Base-by-base conservation (phyloP, 1,140 invertebrate species). In the Triops cancriformis region DNA sequence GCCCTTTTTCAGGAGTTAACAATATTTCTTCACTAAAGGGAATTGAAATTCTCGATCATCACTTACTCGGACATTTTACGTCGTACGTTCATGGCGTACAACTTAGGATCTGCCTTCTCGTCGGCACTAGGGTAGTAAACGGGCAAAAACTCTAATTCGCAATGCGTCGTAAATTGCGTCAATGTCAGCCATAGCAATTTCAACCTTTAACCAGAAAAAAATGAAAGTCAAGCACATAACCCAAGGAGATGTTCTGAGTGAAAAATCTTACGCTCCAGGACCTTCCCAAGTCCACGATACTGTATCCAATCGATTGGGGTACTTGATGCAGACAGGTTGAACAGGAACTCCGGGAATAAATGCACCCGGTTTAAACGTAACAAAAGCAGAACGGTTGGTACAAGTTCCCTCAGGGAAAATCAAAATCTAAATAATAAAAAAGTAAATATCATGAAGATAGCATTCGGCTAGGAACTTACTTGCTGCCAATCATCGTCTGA, bases 261-360 rank as follows among this genome's bases (percentile, higher is more conserved):
- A 31, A 77, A 77, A 77, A 72, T 91, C 93, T 93, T 87, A 97
- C 94, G 93, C 93, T 86, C 93, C 93, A 79, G 95, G 94, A 77
- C 96, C 96, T 86, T 97, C 94, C 96, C 96, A 98, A 5, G 96
- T 98, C 96, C 96, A 98, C 0, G 95, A 96, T 51, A 96, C 90
- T 3, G 95, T 96, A 83, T 98, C 95, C 81, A 93, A 86, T 83
- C 91, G 92, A 83, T 98, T 98, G 0, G 93, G 94, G 85, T 98
- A 98, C 75, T 93, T 88, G 74, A 98, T 91, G 80, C 94, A 91
- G 9, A 98, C 94, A 0, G 96, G 96, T 83, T 98, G 96, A 0
- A 98, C 93, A 0, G 96, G 94, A 12, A 97, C 93, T 0, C 95
- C 95, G 0, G 95, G 95, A 86, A 94, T 94, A 75, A 94, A 94